Evolutionary conservation across 1,140 invertebrate genomes (phyloP), one percentile per base, ranked within the genome.

Genomic region (Lepidurus packardi): DNA sequence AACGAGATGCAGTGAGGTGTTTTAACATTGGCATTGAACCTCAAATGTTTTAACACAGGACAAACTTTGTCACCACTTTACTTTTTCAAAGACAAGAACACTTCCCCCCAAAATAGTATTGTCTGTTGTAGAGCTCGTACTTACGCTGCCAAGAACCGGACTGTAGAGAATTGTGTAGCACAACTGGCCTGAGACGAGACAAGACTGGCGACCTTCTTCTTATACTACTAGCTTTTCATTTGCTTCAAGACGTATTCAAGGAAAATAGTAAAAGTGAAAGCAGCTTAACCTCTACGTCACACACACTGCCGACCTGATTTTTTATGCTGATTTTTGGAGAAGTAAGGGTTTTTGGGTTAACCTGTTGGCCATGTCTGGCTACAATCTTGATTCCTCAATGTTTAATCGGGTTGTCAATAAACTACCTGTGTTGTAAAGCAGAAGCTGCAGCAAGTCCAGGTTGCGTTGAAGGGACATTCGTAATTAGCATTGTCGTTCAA

Each of bases 181-280:
- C 53, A 65, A 65, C 21, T 13, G 53, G 21, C 53, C 53, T 7
- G 53, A 65, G 53, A 65, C 53, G 53, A 13, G 8, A 65, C 53
- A 21, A 9, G 53, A 65, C 53, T 65, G 21, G 16, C 53, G 53
- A 65, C 53, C 53, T 65, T 65, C 53, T 16, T 65, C 53, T 65
- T 65, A n/a, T 65, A 65, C 21, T 65, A 34, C 53, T 65, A 65
- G 53, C 53, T 65, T 65, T 65, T 65, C 53, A 21, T 21, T 65
- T n/a, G 53, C 53, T 65, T 65, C 53, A 16, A 65, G 53, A 65
- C 53, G 21, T 65, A 65, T 21, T 65, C 53, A 13, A 6, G 53
- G 53, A 65, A 65, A 65, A 65, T 65, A 65, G 53, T 65, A 65
- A 65, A 65, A 65, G 53, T 65, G 53, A 65, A 65, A 65, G 53